Base-by-base conservation (phyloP, 1,140 invertebrate species). In the Drosophila santomea region DNA sequence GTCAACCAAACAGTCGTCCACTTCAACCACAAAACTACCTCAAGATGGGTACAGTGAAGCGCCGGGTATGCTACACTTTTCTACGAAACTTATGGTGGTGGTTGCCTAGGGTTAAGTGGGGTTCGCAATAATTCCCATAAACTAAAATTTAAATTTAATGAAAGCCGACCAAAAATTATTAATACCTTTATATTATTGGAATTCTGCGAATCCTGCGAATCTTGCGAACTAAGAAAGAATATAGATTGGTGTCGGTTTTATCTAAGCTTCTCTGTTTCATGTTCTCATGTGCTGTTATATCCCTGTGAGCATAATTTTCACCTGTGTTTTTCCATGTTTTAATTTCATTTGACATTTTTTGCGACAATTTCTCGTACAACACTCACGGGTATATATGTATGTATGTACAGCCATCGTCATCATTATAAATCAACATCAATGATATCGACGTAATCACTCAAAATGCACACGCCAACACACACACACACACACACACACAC, bases 381-480 rank as follows among this genome's bases (percentile, higher is more conserved):
- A 61, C 58, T 32, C 60, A 55, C 35, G 28, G 39, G 59, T 48
- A 50, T 11, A 52, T n/a, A 20, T 11, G 45, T n/a, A 20, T 11
- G 45, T n/a, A 35, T 35, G 44, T 43, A 25, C 39, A 38, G 36
- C 54, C 62, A 73, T 75, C 48, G 68, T 80, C 83, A 88, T 88
- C 83, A 88, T 78, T 80, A 88, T 88, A 83, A 88, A 88, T 88
- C 83, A 88, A 89, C 83, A 89, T 88, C 83, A 89, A 88, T 89
- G 84, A 80, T 89, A 89, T 89, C 83, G 84, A 89, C 84, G 86
- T 88, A 88, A 88, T 88, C 83, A 88, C 84, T 88, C 83, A 88
- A 89, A 89, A 84, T 72, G 68, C 60, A 55, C 63, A 74, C 44
- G n/a, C n/a, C n/a, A n/a, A 54, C 52, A 17, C 17, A 17, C 38